phyloP scores from a whole-genome alignment of 2,113 vertebrate genomes.

The Paradoxurus hermaphroditus region DNA sequence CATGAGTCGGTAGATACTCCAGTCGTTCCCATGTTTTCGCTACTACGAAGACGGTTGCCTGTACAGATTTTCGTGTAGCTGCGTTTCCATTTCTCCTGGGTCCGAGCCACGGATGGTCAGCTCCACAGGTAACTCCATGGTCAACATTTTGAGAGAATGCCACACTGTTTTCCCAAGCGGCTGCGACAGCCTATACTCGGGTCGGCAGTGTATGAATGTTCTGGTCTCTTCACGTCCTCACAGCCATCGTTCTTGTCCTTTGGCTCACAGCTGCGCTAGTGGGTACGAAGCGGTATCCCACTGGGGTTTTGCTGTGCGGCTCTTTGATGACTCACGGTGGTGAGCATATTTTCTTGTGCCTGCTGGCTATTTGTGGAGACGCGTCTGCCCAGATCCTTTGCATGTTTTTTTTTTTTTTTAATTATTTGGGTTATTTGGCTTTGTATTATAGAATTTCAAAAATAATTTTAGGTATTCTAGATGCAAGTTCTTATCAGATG shows the following conservation, averaged over 20 bases:
- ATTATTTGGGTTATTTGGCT: not conserved
- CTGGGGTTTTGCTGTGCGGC: not conserved
- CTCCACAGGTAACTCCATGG: no score
- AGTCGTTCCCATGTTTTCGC: not conserved
- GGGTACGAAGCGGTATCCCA: no score
- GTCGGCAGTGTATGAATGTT: no score
- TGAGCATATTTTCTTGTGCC: no score
- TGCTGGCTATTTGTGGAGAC: no score
- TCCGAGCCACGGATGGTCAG: not conserved
- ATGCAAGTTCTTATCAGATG: not conserved
- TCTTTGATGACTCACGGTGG: not conserved
- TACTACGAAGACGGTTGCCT: not conserved
- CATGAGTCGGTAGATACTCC: fast-evolving
- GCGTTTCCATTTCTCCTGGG: not conserved
- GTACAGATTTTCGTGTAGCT: not conserved
- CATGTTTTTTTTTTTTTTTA: no score
- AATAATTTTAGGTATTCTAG: not conserved
- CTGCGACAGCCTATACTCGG: no score
- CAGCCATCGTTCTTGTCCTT: no score
- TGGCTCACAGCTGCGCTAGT: no score
- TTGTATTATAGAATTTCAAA: not conserved
- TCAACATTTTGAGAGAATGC: not conserved
- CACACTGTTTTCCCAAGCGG: not conserved
- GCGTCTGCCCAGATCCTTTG: not conserved
- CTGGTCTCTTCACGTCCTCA: no score